Evolutionary conservation across 2,113 vertebrate species (phyloP).

Genomic region (Tragelaphus scriptus): DNA sequence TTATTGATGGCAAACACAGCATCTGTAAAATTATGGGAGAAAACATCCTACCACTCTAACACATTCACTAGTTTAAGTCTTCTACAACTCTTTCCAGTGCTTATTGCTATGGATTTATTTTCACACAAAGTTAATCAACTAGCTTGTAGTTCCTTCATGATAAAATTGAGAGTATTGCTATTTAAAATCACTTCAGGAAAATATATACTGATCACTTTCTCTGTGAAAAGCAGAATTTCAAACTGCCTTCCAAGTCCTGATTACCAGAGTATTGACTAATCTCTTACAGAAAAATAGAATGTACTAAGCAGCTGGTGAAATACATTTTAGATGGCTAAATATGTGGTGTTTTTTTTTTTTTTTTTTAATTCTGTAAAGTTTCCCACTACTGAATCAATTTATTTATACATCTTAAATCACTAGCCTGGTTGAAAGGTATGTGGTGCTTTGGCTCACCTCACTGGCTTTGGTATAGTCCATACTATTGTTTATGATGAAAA

Average conservation of each 20-base stretch:
- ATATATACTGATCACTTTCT: background rate
- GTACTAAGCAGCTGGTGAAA: background rate
- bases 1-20: background rate
- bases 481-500: background rate
- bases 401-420: background rate
- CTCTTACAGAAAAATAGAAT: background rate
- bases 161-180: background rate
- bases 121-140: background rate
- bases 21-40: background rate
- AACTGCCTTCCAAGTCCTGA: background rate
- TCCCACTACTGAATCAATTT: background rate
- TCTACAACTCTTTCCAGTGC: background rate
- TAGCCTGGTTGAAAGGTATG: background rate
- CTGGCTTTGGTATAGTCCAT: background rate
- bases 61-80: background rate
- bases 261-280: constrained; percentile 24
- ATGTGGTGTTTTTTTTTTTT: too few species aligned
- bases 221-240: background rate
- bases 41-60: background rate
- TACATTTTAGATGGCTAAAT: background rate
- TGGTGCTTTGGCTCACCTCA: background rate
- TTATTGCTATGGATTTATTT: background rate
- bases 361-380: background rate
- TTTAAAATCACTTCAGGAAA: background rate
- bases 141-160: background rate